A percentile compares a stretch with the other conserved stretches of the same genome.
phyloP scores from a whole-genome alignment of 2,797 vertebrate genomes.

The Myotis daubentonii region DNA sequence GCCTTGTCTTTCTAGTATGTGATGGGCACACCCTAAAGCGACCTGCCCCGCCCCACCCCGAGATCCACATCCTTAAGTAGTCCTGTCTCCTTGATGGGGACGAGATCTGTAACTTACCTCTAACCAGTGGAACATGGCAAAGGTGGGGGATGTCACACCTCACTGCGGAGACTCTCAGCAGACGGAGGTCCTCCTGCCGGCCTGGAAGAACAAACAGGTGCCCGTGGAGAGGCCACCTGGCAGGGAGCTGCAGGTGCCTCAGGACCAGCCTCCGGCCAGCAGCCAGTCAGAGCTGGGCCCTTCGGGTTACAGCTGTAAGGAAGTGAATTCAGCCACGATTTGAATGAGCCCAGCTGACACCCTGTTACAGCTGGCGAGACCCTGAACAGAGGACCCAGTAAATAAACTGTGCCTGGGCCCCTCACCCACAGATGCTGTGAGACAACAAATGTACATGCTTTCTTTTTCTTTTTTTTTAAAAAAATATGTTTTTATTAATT shows the following conservation, averaged over 20 bases:
- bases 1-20: not conserved
- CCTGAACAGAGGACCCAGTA: not conserved
- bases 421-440: not conserved
- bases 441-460: not conserved
- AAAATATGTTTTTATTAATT: too few species aligned
- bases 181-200: not conserved
- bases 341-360: not conserved
- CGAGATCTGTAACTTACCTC: not conserved
- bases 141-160: not conserved
- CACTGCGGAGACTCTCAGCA: not conserved
- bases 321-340: not conserved
- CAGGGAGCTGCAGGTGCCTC: not conserved
- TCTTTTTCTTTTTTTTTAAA: not conserved
- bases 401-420: not conserved
- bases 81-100: not conserved
- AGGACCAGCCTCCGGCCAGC: not conserved
- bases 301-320: not conserved
- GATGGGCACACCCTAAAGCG: not conserved
- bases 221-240: not conserved
- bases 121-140: not conserved
- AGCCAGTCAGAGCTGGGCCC: not conserved
- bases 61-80: not conserved
- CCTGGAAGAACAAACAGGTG: not conserved
- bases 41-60: not conserved
- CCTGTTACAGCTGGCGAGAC: not conserved